phyloP scores from a whole-genome alignment of 2,797 vertebrate genomes.

The Sibirionetta formosa region DNA sequence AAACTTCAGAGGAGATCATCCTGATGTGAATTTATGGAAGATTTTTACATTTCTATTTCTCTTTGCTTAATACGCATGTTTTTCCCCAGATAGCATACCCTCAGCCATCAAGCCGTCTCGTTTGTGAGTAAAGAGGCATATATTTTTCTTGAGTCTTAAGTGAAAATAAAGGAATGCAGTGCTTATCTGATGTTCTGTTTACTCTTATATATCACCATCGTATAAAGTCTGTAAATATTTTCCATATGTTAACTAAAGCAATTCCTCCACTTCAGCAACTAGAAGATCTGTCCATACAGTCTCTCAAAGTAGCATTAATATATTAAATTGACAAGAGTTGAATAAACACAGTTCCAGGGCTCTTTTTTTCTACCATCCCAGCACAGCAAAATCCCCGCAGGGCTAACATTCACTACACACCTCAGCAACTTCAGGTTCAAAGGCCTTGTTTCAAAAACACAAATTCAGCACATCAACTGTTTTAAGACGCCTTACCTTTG shows the following conservation, averaged over 20 bases:
- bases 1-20: neutral
- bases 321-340: neutral
- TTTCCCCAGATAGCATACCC: conserved; percentile 6
- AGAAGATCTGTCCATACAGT: neutral
- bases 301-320: neutral
- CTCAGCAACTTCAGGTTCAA: neutral
- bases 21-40: neutral
- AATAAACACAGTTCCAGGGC: neutral
- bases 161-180: conserved; percentile 57
- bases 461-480: rapidly evolving
- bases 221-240: conserved; percentile 54
- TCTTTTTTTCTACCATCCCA: neutral
- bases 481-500: neutral
- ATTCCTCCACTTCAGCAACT: conserved; percentile 16
- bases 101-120: neutral
- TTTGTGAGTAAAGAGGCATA: neutral
- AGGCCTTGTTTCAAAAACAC: neutral
- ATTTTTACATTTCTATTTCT: neutral
- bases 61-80: conserved; percentile 16
- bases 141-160: neutral
- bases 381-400: neutral
- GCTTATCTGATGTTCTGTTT: conserved; percentile 64
- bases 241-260: conserved; percentile 59
- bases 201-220: conserved; percentile 38
- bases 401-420: neutral